Evolutionary conservation across 2,888 invertebrate species (phyloP).

Genomic region (Drosophila atripex): DNA sequence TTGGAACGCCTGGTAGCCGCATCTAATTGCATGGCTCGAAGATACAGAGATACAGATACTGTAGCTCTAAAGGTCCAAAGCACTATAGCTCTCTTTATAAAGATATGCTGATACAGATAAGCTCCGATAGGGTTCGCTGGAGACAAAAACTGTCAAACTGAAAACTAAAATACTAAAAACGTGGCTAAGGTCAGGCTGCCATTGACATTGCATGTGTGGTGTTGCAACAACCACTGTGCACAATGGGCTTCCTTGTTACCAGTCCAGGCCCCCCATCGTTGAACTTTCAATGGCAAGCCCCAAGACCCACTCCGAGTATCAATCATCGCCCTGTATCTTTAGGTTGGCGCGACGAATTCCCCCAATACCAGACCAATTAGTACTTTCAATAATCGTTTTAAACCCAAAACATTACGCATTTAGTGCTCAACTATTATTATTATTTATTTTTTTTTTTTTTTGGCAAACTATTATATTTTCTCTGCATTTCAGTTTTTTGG

Average conservation of each 20-base stretch:
- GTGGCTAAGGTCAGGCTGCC: constrained; percentile 34
- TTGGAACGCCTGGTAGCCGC: constrained; percentile 20
- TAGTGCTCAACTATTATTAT: not conserved
- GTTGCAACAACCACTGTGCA: constrained; percentile 13
- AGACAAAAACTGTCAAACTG: constrained; percentile 19
- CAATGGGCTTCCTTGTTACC: constrained; percentile 42
- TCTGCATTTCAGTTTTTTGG: not conserved
- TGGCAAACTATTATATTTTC: not conserved
- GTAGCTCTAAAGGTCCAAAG: not conserved
- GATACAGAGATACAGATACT: too few relatives aligned
- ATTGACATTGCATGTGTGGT: constrained; percentile 39
- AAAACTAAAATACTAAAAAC: constrained; percentile 19
- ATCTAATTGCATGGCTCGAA: constrained; percentile 8
- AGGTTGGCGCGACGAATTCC: constrained; percentile 34
- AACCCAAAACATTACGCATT: constrained; percentile 37
- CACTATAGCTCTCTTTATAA: too few relatives aligned
- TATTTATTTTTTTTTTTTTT: not conserved
- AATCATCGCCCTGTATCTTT: too few relatives aligned
- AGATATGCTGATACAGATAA: constrained; percentile 1
- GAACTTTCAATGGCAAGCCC: constrained; percentile 35
- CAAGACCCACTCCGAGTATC: constrained; percentile 2
- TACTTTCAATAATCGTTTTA: constrained; percentile 47
- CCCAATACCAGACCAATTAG: constrained; percentile 53
- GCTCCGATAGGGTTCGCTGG: constrained; percentile 63
- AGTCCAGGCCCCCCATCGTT: not conserved